Percentiles rank a stretch among this genome's conserved stretches.
These are phyloP conservation scores for Argyra leucocephala DNA, from an alignment of 2,888 invertebrate genomes.

Conservation along the genomic window DNA sequence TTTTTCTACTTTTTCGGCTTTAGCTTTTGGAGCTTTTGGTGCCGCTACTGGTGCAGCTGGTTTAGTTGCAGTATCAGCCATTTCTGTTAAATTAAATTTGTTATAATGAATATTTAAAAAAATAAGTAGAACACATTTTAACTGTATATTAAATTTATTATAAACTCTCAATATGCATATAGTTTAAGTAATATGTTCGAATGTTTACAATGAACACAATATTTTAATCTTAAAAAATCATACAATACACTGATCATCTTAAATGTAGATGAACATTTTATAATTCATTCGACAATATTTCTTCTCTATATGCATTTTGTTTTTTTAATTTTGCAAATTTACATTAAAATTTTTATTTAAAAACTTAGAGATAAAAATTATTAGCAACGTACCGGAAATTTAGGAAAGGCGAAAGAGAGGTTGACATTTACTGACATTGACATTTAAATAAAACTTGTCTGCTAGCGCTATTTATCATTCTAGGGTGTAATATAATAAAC, in stretches of 20 bases:
- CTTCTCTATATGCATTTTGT: conserved; percentile 12
- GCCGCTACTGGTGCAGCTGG: conserved; percentile 30
- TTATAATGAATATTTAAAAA: too few species aligned
- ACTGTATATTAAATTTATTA: too few species aligned
- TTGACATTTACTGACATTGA: conserved; percentile 23
- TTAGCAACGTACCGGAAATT: conserved; percentile 42
- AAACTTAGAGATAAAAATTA: conserved; percentile 31
- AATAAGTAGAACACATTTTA: too few species aligned
- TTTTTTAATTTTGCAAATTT: conserved; percentile 15
- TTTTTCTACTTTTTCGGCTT: conserved; percentile 37
- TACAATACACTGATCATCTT: neutral
- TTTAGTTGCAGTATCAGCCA: conserved; percentile 43
- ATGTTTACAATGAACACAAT: neutral
- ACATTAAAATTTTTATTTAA: conserved; percentile 20
- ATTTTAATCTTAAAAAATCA: neutral
- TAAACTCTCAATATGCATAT: neutral
- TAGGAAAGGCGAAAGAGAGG: conserved; percentile 42
- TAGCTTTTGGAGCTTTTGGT: conserved; percentile 29
- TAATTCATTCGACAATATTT: neutral
- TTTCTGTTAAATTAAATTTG: conserved; percentile 31
- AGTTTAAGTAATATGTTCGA: neutral
- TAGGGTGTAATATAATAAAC: too few species aligned
- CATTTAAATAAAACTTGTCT: neutral
- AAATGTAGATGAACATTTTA: too few species aligned
- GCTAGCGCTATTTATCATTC: neutral